phyloP scores from a whole-genome alignment of 2,888 invertebrate genomes.

The Brachylomia viminalis region DNA sequence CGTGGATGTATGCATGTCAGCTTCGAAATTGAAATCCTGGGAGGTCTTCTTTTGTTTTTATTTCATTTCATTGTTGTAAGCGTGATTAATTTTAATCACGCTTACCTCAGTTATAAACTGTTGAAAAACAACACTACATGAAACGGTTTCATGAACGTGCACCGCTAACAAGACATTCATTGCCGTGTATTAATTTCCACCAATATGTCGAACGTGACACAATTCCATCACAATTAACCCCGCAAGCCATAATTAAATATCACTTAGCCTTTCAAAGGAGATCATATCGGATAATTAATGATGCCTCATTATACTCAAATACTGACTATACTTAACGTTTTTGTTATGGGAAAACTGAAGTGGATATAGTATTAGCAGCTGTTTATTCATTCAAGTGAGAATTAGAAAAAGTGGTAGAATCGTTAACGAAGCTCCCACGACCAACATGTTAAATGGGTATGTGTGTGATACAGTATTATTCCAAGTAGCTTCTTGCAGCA shows the following conservation, averaged over 20 bases:
- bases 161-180: slow-evolving; percentile 41
- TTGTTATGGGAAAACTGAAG: slow-evolving; percentile 15
- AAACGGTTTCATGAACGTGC: background rate
- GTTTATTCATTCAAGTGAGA: slow-evolving; percentile 13
- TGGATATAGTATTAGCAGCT: slow-evolving; percentile 2
- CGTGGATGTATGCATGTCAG: slow-evolving; percentile 23
- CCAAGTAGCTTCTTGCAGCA: slow-evolving; percentile 8
- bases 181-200: slow-evolving; percentile 16
- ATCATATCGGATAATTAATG: slow-evolving; percentile 62
- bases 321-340: slow-evolving; percentile 29
- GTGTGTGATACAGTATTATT: slow-evolving; percentile 27
- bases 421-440: slow-evolving; percentile 8
- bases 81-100: background rate
- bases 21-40: slow-evolving; percentile 31
- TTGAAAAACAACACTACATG: background rate
- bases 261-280: slow-evolving; percentile 60
- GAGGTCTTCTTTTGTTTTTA: slow-evolving; percentile 46
- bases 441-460: background rate
- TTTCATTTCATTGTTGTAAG: slow-evolving; percentile 10
- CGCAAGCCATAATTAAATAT: slow-evolving; percentile 59
- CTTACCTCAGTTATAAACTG: slow-evolving; percentile 4
- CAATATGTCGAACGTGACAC: slow-evolving; percentile 53
- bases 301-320: slow-evolving; percentile 51
- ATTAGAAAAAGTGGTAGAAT: slow-evolving; percentile 7
- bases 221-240: slow-evolving; percentile 56